These are phyloP conservation scores for Diploptera punctata DNA, from an alignment of 2,888 invertebrate species.

Conservation along the genomic window DNA sequence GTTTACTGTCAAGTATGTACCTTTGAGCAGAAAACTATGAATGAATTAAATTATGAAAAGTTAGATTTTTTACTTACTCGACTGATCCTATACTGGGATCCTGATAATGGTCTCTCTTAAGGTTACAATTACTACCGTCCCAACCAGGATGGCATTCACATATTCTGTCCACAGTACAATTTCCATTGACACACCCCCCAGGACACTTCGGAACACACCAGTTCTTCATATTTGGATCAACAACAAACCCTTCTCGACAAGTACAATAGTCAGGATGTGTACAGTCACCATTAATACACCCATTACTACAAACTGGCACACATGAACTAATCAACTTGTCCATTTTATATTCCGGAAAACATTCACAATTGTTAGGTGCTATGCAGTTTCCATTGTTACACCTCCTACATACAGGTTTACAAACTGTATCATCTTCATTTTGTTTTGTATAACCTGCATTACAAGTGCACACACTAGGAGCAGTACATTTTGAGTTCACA, in stretches of 20 bases:
- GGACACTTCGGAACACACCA: conserved; percentile 53
- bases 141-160: conserved; percentile 47
- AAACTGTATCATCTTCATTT: not conserved
- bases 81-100: not conserved
- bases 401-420: not conserved
- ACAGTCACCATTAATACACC: conserved; percentile 60
- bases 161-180: conserved; percentile 41
- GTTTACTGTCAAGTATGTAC: not conserved
- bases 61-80: not conserved
- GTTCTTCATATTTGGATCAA: conserved; percentile 19
- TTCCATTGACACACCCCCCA: conserved; percentile 38
- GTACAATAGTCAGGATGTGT: conserved; percentile 48
- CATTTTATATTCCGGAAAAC: not conserved
- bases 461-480: not conserved
- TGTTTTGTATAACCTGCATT: not conserved
- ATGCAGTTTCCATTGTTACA: conserved; percentile 53
- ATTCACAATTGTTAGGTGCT: conserved; percentile 55
- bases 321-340: conserved; percentile 46
- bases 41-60: not conserved
- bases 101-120: not conserved
- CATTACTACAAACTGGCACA: conserved; percentile 57
- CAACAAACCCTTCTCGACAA: conserved; percentile 48
- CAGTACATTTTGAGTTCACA: conserved; percentile 38
- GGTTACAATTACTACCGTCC: not conserved
- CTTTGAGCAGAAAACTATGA: too few species aligned